These are phyloP conservation scores for Thaumatotibia leucotreta DNA, from an alignment of 1,140 invertebrate species.

Conservation along the genomic window DNA sequence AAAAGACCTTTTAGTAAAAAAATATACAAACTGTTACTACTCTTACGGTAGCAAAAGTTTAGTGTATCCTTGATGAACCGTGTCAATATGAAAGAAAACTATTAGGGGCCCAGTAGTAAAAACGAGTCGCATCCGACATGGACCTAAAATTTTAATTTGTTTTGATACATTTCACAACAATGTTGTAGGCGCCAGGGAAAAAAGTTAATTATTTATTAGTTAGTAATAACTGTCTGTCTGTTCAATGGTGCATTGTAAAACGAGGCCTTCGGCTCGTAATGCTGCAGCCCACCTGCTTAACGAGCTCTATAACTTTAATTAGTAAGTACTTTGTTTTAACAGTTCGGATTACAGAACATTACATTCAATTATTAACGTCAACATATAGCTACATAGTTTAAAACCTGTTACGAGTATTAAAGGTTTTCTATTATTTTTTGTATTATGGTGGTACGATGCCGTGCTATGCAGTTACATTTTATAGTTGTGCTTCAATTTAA, in stretches of 20 bases:
- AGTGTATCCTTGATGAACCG: slow-evolving; percentile 57
- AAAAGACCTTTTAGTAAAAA: slow-evolving; percentile 39
- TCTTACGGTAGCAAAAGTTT: slow-evolving; percentile 61
- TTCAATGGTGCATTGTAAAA: slow-evolving; percentile 12
- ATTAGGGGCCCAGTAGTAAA: slow-evolving; percentile 53
- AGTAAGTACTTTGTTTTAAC: slow-evolving; percentile 5
- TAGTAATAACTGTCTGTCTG: slow-evolving; percentile 5
- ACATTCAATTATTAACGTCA: not conserved
- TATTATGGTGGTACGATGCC: not conserved
- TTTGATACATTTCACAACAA: slow-evolving; percentile 26
- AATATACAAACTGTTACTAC: slow-evolving; percentile 32
- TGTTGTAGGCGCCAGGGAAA: slow-evolving; percentile 37
- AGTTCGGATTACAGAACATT: not conserved
- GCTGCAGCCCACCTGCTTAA: slow-evolving; percentile 6
- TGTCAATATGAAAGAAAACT: slow-evolving; percentile 66
- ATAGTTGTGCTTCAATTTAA: slow-evolving; percentile 26
- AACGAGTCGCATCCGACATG: slow-evolving; percentile 36
- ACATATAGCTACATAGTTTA: not conserved
- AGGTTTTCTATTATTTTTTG: not conserved
- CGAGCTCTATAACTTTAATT: slow-evolving; percentile 8
- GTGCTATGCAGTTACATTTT: not conserved
- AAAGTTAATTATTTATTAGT: slow-evolving; percentile 20
- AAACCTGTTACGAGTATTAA: too few relatives aligned
- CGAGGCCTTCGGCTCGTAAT: not conserved
- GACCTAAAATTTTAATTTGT: slow-evolving; percentile 36